Conservation (phyloP, 2,888 invertebrate genomes). For the Cyrtodaria siliqua region DNA sequence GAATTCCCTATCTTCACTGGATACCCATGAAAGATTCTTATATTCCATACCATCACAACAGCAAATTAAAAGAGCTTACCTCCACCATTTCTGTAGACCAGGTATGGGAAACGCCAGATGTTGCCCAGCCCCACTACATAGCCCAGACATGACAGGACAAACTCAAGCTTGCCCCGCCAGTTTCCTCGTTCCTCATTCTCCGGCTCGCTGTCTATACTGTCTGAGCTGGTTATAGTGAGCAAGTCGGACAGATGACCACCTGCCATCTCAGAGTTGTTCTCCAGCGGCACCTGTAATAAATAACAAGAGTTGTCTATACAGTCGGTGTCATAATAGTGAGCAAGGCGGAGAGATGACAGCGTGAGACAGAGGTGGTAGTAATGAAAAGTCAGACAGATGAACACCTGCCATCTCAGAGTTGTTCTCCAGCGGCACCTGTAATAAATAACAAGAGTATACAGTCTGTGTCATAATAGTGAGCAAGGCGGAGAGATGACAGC, state of each 20-base stretch:
- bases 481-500: conserved; percentile 76
- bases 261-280: conserved; percentile 64
- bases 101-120: conserved; percentile 91
- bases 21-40: too few relatives aligned
- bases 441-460: too few relatives aligned
- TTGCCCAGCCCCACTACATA: conserved; percentile 89
- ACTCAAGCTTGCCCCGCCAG: conserved; percentile 87
- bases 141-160: conserved; percentile 88
- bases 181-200: conserved; percentile 85
- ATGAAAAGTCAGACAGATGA: conserved; percentile 78
- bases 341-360: too few relatives aligned
- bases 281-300: conserved; percentile 44
- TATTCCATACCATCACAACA: too few relatives aligned
- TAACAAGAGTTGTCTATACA: too few relatives aligned
- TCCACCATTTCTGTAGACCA: conserved; percentile 87
- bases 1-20: too few relatives aligned
- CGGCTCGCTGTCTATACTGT: conserved; percentile 81
- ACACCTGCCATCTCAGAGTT: conserved; percentile 69
- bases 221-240: conserved; percentile 75
- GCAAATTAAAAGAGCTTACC: too few relatives aligned
- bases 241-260: conserved; percentile 77
- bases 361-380: conserved; percentile 73
- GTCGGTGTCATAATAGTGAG: too few relatives aligned
- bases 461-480: conserved; percentile 75
- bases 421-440: conserved; percentile 49